Percentiles rank a stretch among this genome's conserved stretches.
These are phyloP conservation scores for Neopipo cinnamomea DNA, from an alignment of 2,113 vertebrate species.

Conservation along the genomic window DNA sequence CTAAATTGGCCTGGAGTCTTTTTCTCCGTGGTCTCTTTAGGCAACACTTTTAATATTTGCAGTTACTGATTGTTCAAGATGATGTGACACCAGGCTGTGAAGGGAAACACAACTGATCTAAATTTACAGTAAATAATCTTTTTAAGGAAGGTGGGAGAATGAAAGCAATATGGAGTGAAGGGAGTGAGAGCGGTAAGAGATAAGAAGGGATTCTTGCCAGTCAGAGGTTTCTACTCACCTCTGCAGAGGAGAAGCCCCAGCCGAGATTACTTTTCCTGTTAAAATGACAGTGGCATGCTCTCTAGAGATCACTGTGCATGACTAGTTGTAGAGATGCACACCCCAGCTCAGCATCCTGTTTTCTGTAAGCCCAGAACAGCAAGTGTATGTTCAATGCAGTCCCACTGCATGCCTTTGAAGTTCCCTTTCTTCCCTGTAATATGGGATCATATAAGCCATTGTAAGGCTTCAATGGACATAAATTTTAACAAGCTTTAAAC, in stretches of 20 bases:
- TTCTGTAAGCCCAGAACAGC: background rate
- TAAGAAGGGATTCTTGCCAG: background rate
- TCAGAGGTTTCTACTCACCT: background rate
- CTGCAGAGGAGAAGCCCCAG: background rate
- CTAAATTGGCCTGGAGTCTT: no score
- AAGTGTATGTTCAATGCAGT: rapidly evolving
- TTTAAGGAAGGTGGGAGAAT: background rate
- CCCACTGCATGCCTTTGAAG: rapidly evolving
- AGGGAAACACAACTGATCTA: background rate
- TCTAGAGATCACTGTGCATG: background rate
- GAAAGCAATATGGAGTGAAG: background rate
- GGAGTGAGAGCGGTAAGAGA: background rate
- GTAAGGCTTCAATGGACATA: rapidly evolving
- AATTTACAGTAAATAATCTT: background rate
- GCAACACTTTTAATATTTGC: background rate
- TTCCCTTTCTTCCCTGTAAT: background rate
- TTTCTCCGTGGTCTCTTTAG: no score
- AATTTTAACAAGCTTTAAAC: background rate
- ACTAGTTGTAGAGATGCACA: background rate
- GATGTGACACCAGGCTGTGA: background rate
- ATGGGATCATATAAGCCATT: rapidly evolving
- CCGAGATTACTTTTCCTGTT: background rate
- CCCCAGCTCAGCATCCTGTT: background rate
- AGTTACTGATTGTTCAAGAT: background rate
- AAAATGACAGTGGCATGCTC: rapidly evolving